Percentiles rank a stretch among this genome's conserved stretches.
Conservation (phyloP, 1,140 invertebrate genomes). For the Anagrus nilaparvatae region DNA sequence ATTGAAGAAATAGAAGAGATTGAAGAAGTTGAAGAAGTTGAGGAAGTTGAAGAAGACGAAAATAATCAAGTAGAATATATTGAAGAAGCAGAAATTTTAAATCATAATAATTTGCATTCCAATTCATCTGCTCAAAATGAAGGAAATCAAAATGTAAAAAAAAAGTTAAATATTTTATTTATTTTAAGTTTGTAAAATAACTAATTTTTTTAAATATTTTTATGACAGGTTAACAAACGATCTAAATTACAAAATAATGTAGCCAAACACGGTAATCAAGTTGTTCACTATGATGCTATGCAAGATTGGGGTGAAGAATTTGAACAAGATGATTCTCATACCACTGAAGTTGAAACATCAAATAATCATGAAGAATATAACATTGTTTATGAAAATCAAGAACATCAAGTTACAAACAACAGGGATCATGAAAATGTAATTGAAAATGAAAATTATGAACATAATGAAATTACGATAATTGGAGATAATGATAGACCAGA, state of each 20-base stretch:
- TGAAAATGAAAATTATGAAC: slow-evolving; percentile 17
- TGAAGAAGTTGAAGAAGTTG: slow-evolving; percentile 23
- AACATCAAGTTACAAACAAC: slow-evolving; percentile 16
- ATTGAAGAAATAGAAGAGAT: slow-evolving; percentile 30
- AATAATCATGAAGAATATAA: slow-evolving; percentile 8
- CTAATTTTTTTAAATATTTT: neutral
- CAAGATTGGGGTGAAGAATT: neutral
- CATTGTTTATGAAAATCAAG: slow-evolving; percentile 37
- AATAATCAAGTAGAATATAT: slow-evolving; percentile 19
- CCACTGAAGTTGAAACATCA: neutral
- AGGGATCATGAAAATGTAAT: slow-evolving; percentile 12
- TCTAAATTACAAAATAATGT: neutral
- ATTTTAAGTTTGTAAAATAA: neutral
- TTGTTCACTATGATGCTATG: neutral
- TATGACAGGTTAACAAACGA: neutral
- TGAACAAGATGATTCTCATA: neutral
- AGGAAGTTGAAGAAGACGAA: slow-evolving; percentile 26
- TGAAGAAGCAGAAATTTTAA: slow-evolving; percentile 9
- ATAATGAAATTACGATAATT: slow-evolving; percentile 16
- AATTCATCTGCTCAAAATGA: neutral
- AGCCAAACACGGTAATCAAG: neutral
- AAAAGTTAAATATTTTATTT: slow-evolving; percentile 4
- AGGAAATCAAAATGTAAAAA: slow-evolving; percentile 4
- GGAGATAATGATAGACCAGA: slow-evolving; percentile 24
- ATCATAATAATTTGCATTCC: neutral